Evolutionary conservation across 37 sponge, comb jelly and placozoan genomes (phyloP).

Genomic region (Eunapius fragilis): DNA sequence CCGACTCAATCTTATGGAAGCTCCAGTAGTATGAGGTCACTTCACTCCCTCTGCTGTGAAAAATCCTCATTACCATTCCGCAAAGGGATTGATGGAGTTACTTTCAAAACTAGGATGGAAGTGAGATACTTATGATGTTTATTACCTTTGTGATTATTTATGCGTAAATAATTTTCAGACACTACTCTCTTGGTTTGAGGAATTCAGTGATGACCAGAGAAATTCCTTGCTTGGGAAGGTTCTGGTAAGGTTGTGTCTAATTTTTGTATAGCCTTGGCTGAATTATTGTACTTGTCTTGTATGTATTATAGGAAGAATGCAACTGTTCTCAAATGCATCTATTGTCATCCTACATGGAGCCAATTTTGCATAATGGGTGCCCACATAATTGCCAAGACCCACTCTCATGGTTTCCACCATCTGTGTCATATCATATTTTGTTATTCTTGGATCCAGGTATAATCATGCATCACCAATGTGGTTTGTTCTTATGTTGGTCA

Average conservation of each 20-base stretch:
- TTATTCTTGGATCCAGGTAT: conserved; percentile 87
- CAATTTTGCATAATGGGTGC: conserved; percentile 84
- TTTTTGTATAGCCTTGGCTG: neutral
- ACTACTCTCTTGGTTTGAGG: conserved; percentile 81
- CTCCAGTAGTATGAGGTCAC: conserved; percentile 1
- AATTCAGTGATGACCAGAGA: conserved; percentile 92
- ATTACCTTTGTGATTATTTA: neutral
- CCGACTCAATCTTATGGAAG: conserved; percentile 6
- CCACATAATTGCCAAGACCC: conserved; percentile 96
- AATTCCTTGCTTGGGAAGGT: conserved; percentile 75
- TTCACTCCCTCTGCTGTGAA: conserved; percentile 27
- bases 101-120: conserved; percentile 67
- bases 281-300: neutral
- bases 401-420: conserved; percentile 93
- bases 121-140: conserved; percentile 10
- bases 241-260: conserved; percentile 51
- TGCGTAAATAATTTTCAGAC: conserved; percentile 41
- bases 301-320: conserved; percentile 53
- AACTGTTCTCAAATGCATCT: conserved; percentile 90
- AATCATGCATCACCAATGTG: no score
- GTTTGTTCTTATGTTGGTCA: no score
- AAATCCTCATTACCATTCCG: conserved; percentile 5
- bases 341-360: conserved; percentile 88
- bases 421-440: conserved; percentile 67
- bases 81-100: conserved; percentile 72